Evolutionary conservation across 1,140 invertebrate species (phyloP), one percentile per base, ranked within the genome.

Genomic region (Aphidius ervi): DNA sequence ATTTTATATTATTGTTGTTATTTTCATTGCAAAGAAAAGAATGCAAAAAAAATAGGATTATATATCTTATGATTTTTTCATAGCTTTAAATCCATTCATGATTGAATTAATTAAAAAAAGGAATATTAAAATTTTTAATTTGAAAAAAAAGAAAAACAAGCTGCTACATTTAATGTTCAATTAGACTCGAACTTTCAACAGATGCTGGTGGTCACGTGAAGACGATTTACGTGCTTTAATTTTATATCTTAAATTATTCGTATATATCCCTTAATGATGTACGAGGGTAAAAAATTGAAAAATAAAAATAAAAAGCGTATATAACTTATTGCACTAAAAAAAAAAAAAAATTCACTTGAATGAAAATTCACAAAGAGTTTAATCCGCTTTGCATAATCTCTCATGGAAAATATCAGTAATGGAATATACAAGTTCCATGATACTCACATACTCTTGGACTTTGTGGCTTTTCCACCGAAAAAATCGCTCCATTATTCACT

Each of bases 381-480:
- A 62, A 59, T 56, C 48, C 6, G 41, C 46, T 65, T 66, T 64
- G 63, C 63, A 63, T 67, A 70, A 71, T 31, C 2, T 68, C 59
- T 47, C 64, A 66, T 67, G 56, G 47, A 67, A 71, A 71, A 65
- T 49, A 54, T 37, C 7, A 16, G 41, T 39, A 46, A 48, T 23
- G 39, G 7, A 54, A 53, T 55, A 46, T 54, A 54, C 49, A 23
- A 42, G 16, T 43, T n/a, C 45, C 49, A 63, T 37, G n/a, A 48
- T 72, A 75, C 74, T 76, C 68, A 76, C 75, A 45, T 75, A 68
- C n/a, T 71, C 73, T 47, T 71, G 67, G 49, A 69, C 63, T 68
- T 74, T 77, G 63, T 77, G 71, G 63, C 74, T 74, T 58, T 76
- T 77, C 75, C 75, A 77, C 16, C 75, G 68, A 61, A 77, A 77